phyloP scores from a whole-genome alignment of 2,888 invertebrate species.

The Nomada ruficornis region DNA sequence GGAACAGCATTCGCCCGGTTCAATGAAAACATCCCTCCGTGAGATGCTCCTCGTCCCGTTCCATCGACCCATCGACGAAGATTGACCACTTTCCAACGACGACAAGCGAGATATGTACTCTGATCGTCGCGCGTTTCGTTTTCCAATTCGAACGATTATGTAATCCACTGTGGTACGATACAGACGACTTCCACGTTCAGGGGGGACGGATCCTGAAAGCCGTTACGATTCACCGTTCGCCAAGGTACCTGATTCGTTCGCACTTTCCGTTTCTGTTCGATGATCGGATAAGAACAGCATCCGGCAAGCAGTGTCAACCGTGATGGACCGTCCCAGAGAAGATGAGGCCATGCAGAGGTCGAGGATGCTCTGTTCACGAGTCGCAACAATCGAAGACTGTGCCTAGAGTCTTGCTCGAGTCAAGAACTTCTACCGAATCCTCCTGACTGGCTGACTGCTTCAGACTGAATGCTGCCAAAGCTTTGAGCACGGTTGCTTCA shows the following conservation, averaged over 20 bases:
- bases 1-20: constrained; percentile 90
- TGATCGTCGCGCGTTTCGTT: constrained; percentile 7
- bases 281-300: neutral
- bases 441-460: constrained; percentile 77
- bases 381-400: constrained; percentile 24
- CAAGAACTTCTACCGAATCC: constrained; percentile 52
- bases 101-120: constrained; percentile 2
- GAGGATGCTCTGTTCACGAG: constrained; percentile 35
- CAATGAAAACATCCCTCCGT: neutral
- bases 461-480: constrained; percentile 81
- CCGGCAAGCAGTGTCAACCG: neutral
- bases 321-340: constrained; percentile 12
- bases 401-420: constrained; percentile 23
- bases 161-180: constrained; percentile 51
- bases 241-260: constrained; percentile 32
- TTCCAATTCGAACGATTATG: constrained; percentile 14
- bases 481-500: constrained; percentile 64
- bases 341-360: constrained; percentile 24
- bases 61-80: constrained; percentile 4
- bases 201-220: constrained; percentile 15
- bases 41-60: neutral
- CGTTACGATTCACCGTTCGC: constrained; percentile 23
- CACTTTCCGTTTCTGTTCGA: constrained; percentile 29
- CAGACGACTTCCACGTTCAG: neutral
- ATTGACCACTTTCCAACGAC: constrained; percentile 18